Evolutionary conservation across 2,113 vertebrate genomes (phyloP), one percentile per base, ranked within the genome.

Genomic region (Tachuris rubrigastra): DNA sequence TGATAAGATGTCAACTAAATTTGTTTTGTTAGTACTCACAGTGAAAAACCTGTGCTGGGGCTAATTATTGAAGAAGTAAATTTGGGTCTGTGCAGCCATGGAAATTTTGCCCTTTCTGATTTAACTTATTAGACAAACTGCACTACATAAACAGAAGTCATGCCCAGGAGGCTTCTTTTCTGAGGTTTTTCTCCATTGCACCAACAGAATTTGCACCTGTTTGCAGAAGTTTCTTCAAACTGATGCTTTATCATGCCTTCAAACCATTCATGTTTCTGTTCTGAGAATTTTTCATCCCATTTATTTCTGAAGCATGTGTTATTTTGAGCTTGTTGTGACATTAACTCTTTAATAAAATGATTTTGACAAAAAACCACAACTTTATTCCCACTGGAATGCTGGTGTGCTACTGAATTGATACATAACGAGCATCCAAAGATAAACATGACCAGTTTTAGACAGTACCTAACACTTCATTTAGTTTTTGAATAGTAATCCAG

Each of bases 341-440:
- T 89, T 76, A 94, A 82, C 92, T 95, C 94, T 97, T 97, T 96
- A 97, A 97, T 97, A 97, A 97, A 97, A 95, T 85, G 87, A 95
- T 97, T 97, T 97, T 96, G 88, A 94, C 96, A 96, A 95, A 95
- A 89, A 91, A 30, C 14, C 65, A 63, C 42, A 77, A 63, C 80
- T 67, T 88, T 77, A 65, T 85, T 96, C 66, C 73, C 50, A 19
- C 6, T 68, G 50, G 71, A 95, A 85, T 56, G 41, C 35, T 85
- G 59, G 25, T 76, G 46, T 69, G 46, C 73, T 91, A 33, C 52
- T 77, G 72, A 83, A 52, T 42, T 42, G 53, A 42, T 56, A 30
- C 1, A 1, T 46, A 30, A 42, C 22, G 79, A 73, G 21, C 22
- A 44, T 31, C 35, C 30, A 63, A 77, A 79, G 50, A 37, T 52